Conservation (phyloP, 2,888 invertebrate species). For the Deilephila porcellus region DNA sequence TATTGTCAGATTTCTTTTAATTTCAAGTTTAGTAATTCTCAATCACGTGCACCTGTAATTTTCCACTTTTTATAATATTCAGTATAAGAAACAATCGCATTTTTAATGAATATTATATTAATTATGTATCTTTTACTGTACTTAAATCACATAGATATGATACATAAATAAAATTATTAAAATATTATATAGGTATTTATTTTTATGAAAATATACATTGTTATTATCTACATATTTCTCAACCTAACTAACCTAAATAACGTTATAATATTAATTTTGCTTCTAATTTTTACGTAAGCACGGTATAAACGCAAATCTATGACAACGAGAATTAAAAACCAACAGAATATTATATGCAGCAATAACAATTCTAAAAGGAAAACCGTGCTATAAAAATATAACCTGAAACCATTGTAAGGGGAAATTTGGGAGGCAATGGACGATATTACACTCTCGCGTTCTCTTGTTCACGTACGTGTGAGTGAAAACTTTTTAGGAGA, state of each 20-base stretch:
- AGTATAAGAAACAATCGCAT: too few species aligned
- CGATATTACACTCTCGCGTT: slow-evolving; percentile 74
- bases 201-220: too few species aligned
- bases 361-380: slow-evolving; percentile 65
- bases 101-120: too few species aligned
- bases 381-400: slow-evolving; percentile 77
- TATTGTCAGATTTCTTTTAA: background rate
- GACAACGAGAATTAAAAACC: background rate
- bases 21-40: background rate
- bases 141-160: too few species aligned
- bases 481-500: slow-evolving; percentile 73
- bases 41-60: background rate
- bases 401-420: slow-evolving; percentile 71
- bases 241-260: too few species aligned
- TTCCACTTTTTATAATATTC: too few species aligned
- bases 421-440: slow-evolving; percentile 73
- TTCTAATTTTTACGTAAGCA: too few species aligned
- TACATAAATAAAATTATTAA: too few species aligned
- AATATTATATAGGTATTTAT: too few species aligned
- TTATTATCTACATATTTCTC: too few species aligned
- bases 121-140: too few species aligned
- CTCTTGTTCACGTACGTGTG: slow-evolving; percentile 67
- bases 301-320: background rate
- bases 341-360: background rate
- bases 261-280: too few species aligned